Percentiles rank a stretch among this genome's conserved stretches.
Evolutionary conservation across 2,113 vertebrate species (phyloP).

Genomic region (Scopus umbretta): DNA sequence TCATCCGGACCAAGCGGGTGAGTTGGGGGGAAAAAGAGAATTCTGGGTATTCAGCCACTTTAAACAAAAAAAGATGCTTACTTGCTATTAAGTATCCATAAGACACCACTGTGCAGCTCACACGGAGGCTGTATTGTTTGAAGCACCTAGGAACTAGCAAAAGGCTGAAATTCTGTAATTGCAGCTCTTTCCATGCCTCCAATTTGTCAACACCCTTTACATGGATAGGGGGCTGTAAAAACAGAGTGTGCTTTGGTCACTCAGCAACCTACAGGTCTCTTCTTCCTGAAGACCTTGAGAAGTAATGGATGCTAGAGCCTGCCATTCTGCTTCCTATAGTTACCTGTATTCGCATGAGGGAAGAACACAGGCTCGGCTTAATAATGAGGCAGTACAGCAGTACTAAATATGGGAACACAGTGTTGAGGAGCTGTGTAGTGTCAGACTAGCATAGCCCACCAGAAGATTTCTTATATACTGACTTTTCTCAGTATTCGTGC

Average conservation of each 20-base stretch:
- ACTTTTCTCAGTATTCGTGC: neutral
- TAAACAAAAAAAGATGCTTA: neutral
- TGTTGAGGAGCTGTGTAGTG: neutral
- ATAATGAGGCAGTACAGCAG: neutral
- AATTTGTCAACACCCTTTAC: neutral
- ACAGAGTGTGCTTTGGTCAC: neutral
- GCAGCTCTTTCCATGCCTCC: neutral
- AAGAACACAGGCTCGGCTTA: neutral
- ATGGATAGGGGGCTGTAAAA: neutral
- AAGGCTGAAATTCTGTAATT: neutral
- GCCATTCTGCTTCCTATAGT: neutral
- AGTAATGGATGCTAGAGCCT: neutral
- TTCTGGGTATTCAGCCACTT: neutral
- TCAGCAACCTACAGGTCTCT: neutral
- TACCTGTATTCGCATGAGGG: neutral
- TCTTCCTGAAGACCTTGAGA: neutral
- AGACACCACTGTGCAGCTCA: neutral
- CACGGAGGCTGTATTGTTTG: neutral
- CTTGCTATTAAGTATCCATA: neutral
- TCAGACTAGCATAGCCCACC: neutral
- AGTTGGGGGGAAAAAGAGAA: neutral
- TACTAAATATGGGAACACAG: neutral
- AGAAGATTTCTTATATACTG: neutral
- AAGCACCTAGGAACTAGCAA: neutral
- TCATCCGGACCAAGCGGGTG: slow-evolving; percentile 94